Conservation (phyloP, 2,797 vertebrate genomes). For the Anas georgica region DNA sequence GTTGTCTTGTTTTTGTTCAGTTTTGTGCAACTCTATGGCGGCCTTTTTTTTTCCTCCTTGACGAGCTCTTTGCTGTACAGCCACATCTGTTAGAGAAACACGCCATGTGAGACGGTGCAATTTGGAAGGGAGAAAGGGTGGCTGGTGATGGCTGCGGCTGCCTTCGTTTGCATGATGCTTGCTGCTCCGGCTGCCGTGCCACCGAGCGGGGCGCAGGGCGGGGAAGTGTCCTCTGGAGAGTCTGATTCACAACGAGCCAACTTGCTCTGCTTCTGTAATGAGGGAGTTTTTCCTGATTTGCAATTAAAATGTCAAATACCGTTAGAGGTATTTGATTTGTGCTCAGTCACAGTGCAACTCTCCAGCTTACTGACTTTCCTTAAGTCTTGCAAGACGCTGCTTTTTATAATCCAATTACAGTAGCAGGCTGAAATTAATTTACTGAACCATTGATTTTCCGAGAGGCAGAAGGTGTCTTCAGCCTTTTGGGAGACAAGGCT, state of each 20-base stretch:
- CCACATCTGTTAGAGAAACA: neutral
- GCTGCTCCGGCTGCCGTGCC: neutral
- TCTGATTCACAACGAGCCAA: neutral
- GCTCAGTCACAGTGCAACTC: neutral
- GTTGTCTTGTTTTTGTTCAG: neutral
- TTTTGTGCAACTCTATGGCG: neutral
- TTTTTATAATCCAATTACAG: conserved; percentile 50
- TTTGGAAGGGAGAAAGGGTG: neutral
- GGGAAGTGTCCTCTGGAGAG: neutral
- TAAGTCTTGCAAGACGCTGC: conserved; percentile 7
- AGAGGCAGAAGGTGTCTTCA: conserved; percentile 48
- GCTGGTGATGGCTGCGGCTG: neutral
- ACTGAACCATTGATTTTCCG: conserved; percentile 67
- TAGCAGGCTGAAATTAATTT: conserved; percentile 66
- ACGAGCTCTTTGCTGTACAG: neutral
- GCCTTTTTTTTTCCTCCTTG: neutral
- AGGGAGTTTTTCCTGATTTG: conserved; percentile 12
- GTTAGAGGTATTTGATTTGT: conserved; percentile 27
- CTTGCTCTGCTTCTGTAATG: neutral
- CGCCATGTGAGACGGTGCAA: neutral
- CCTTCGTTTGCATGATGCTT: neutral
- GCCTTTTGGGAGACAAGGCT: neutral
- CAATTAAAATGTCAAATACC: conserved; percentile 39
- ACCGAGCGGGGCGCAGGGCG: neutral
- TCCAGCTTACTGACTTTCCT: conserved; percentile 14